These are phyloP conservation scores for Megalopta genalis DNA, from an alignment of 1,140 invertebrate genomes.

Conservation along the genomic window DNA sequence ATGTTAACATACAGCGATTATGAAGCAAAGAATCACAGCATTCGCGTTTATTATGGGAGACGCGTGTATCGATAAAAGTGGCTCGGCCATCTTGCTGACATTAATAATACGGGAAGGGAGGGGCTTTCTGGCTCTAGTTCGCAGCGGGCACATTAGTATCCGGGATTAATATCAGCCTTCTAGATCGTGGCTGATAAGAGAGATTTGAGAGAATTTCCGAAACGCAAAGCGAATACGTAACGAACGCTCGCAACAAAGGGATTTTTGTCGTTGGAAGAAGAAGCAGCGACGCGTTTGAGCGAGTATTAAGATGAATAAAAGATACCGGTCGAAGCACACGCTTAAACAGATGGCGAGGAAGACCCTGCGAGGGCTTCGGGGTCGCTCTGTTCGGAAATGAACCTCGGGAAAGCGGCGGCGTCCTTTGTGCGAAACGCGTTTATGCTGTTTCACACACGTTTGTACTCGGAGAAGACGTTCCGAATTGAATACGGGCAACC, in stretches of 20 bases:
- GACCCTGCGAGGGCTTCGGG: no score
- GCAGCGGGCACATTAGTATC: slow-evolving; percentile 35
- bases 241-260: slow-evolving; percentile 30
- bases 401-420: no score
- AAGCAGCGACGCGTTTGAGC: neutral
- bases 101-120: slow-evolving; percentile 27
- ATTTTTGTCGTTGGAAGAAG: slow-evolving; percentile 29
- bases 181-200: slow-evolving; percentile 9
- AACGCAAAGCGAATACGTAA: slow-evolving; percentile 49
- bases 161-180: slow-evolving; percentile 29
- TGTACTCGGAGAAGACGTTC: no score
- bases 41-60: neutral
- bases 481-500: no score
- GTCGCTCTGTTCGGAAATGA: no score
- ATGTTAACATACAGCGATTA: no score
- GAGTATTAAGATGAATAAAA: slow-evolving; percentile 33
- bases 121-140: slow-evolving; percentile 7
- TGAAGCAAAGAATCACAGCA: no score
- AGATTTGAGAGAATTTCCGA: slow-evolving; percentile 35
- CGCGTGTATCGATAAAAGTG: neutral
- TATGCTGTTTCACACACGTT: no score
- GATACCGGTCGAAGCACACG: neutral
- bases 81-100: neutral
- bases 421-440: no score
- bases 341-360: neutral